Evolutionary conservation across 2,888 invertebrate genomes (phyloP).

Genomic region (Thera obeliscata): DNA sequence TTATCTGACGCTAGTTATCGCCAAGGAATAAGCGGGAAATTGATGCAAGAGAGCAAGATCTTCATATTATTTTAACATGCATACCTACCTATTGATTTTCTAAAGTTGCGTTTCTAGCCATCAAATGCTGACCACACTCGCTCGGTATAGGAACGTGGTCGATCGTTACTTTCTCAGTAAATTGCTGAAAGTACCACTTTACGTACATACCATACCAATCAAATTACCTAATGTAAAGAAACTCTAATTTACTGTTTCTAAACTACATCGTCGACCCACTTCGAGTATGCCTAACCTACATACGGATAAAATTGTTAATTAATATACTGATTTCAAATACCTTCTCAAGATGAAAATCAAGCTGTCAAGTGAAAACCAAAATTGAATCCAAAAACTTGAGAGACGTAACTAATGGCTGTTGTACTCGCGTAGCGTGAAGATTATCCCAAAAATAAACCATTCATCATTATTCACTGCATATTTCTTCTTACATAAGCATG

Average conservation of each 20-base stretch:
- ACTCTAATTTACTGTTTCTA: background rate
- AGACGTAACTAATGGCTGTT: constrained; percentile 30
- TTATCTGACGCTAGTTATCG: no score
- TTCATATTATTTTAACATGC: constrained; percentile 13
- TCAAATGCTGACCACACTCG: constrained; percentile 37
- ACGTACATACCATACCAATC: constrained; percentile 4
- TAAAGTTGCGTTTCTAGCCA: constrained; percentile 41
- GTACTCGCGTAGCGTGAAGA: constrained; percentile 33
- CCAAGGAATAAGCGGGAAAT: no score
- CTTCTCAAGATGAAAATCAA: no score
- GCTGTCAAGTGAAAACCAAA: no score
- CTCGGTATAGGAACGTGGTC: constrained; percentile 15
- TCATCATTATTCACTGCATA: constrained; percentile 19
- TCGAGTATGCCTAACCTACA: background rate
- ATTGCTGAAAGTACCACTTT: constrained; percentile 20
- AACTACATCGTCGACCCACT: background rate
- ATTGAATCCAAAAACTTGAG: no score
- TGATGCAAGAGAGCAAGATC: no score
- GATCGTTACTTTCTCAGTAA: constrained; percentile 33
- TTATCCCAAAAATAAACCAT: constrained; percentile 22
- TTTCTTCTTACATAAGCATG: constrained; percentile 19
- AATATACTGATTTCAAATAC: no score
- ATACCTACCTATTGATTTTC: constrained; percentile 29
- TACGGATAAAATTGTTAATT: no score
- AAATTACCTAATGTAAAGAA: constrained; percentile 12